Evolutionary conservation across 2,113 vertebrate genomes (phyloP), one percentile per base, ranked within the genome.

Genomic region (Fulica atra): DNA sequence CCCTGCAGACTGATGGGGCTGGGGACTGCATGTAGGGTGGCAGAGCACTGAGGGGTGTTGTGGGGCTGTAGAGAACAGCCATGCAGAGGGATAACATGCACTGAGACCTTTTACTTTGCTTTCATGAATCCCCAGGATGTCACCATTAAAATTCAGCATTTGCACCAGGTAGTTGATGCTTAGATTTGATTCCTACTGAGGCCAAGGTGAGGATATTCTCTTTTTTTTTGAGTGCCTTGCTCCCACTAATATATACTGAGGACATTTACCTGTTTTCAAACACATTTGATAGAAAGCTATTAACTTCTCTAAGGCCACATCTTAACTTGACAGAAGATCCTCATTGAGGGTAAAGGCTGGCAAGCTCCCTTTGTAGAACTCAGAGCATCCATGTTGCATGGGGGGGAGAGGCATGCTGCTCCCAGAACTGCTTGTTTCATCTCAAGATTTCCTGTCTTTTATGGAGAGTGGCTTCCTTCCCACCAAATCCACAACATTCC

Each of bases 21-120:
- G 9, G 46, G 38, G 26, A 15, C 26, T 4, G 21, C 50, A 19
- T 20, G 33, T 8, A 24, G 35, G 44, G 57, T n/a, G 56, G 64
- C 40, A 50, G 61, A 65, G n/a, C 31, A 8, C 40, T 9, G 20
- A 65, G 71, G 29, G 19, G 23, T n/a, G 31, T 0, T 48, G 35
- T 28, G 44, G 13, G 31, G 84, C 74, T 81, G 70, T 19, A 48
- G 46, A 57, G 46, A 56, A 21, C 59, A 60, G 50, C 25, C 9
- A 19, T 0, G 1, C 61, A 76, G 46, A 44, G 28, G 64, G n/a
- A 17, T 19, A 71, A 84, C 0, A 0, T 17, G n/a, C 0, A 9
- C 42, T 68, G 40, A 40, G 33, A 44, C 31, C 19, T 40, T 83
- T 90, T 70, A 26, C 25, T 84, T 79, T 33, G 11, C n/a, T 73